Evolutionary conservation across 2,888 invertebrate species (phyloP).

Genomic region (Drymonia ruficornis): DNA sequence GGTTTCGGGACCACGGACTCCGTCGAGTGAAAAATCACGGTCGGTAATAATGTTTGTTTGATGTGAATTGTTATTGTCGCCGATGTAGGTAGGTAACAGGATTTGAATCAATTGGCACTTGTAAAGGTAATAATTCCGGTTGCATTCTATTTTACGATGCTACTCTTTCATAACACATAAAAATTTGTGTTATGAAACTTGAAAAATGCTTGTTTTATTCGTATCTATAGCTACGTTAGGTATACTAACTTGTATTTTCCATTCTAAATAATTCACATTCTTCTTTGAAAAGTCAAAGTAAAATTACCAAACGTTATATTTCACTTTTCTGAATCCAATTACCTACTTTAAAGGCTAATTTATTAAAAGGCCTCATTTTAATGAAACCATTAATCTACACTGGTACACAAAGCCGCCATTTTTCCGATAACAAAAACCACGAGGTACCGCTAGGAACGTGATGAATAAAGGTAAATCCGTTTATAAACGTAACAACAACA

Average conservation of each 20-base stretch:
- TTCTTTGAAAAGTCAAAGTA: no score
- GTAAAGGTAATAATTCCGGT: neutral
- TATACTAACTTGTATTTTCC: no score
- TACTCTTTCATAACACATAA: no score
- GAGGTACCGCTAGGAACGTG: neutral
- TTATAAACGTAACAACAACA: constrained; percentile 25
- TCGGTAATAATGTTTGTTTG: constrained; percentile 47
- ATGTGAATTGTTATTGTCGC: constrained; percentile 48
- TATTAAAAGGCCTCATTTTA: neutral
- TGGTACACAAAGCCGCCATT: neutral
- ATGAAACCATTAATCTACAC: neutral
- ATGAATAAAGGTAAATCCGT: constrained; percentile 16
- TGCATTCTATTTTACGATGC: neutral
- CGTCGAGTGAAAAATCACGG: constrained; percentile 52
- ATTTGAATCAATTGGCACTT: constrained; percentile 28
- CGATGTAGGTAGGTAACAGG: constrained; percentile 27
- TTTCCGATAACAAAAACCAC: constrained; percentile 1
- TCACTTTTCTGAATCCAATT: neutral
- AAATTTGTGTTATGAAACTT: no score
- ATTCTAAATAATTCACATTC: no score
- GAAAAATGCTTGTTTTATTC: no score
- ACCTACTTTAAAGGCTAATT: neutral
- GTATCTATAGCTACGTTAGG: no score
- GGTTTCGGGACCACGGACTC: constrained; percentile 48
- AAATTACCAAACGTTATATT: neutral